Percentiles rank a stretch among this genome's conserved stretches.
phyloP scores from a whole-genome alignment of 2,888 invertebrate species.

The Digitonthophagus gazella region DNA sequence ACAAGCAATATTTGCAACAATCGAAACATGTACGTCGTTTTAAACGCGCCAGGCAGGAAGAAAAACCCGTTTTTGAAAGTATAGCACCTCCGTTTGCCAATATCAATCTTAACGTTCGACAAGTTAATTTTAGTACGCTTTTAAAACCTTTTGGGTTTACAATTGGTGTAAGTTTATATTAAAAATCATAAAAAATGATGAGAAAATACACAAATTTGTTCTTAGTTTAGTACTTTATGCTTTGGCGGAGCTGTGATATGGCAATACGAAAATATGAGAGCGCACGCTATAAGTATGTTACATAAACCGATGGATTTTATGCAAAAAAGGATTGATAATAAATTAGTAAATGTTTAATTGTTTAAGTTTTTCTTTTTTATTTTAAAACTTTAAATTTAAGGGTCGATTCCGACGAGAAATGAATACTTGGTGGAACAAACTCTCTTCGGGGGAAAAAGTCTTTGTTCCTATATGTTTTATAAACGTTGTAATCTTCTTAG shows the following conservation, averaged over 20 bases:
- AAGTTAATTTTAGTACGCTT: constrained; percentile 52
- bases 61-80: constrained; percentile 37
- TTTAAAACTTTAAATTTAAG: constrained; percentile 36
- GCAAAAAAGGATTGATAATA: constrained; percentile 42
- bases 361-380: not conserved
- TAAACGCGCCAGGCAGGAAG: constrained; percentile 31
- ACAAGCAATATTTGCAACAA: constrained; percentile 22
- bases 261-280: constrained; percentile 76
- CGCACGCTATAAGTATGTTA: constrained; percentile 58
- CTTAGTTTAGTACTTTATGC: constrained; percentile 57
- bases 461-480: constrained; percentile 76
- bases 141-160: constrained; percentile 66
- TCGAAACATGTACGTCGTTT: constrained; percentile 32
- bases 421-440: constrained; percentile 68
- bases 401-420: constrained; percentile 45
- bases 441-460: constrained; percentile 72
- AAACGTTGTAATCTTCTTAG: constrained; percentile 76
- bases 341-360: constrained; percentile 21
- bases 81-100: constrained; percentile 51
- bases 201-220: constrained; percentile 21
- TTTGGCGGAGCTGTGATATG: constrained; percentile 77
- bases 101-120: constrained; percentile 50
- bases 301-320: constrained; percentile 57
- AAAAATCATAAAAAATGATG: constrained; percentile 8
- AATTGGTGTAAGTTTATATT: constrained; percentile 56